Percentiles rank a stretch among this genome's conserved stretches.
These are phyloP conservation scores for Drosophila peninsularis DNA, from an alignment of 2,888 invertebrate species.

Conservation along the genomic window DNA sequence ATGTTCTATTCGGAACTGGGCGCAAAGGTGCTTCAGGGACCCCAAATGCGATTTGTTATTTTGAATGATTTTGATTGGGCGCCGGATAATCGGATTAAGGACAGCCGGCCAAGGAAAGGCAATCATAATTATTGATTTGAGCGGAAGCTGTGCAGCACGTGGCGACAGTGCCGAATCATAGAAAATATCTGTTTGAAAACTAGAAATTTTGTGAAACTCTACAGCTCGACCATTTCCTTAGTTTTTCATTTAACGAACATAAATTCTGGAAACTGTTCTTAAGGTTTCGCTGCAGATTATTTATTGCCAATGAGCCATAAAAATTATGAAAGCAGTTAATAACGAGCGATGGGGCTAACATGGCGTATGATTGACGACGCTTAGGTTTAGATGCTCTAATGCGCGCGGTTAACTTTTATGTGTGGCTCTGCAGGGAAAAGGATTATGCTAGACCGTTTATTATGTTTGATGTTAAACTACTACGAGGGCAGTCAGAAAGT, in stretches of 20 bases:
- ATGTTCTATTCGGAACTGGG: conserved; percentile 9
- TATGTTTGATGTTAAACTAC: background rate
- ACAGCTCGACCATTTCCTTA: background rate
- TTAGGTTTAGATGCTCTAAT: conserved; percentile 3
- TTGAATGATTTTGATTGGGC: conserved; percentile 58
- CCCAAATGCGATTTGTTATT: conserved; percentile 58
- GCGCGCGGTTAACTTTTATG: background rate
- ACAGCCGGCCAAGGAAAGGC: conserved; percentile 6
- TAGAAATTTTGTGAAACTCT: background rate
- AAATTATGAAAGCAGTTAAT: conserved; percentile 18
- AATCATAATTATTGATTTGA: conserved; percentile 56
- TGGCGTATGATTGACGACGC: conserved; percentile 31
- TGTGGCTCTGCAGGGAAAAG: background rate
- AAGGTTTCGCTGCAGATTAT: conserved; percentile 12
- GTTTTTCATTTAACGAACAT: background rate
- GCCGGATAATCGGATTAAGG: conserved; percentile 63
- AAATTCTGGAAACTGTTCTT: background rate
- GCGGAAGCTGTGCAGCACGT: conserved; percentile 18
- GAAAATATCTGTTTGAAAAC: background rate
- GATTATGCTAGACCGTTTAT: background rate
- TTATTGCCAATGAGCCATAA: conserved; percentile 19
- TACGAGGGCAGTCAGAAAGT: background rate
- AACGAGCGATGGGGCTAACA: conserved; percentile 17
- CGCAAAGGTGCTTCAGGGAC: conserved; percentile 18
- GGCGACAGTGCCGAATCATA: conserved; percentile 7